Conservation (phyloP, 2,888 invertebrate genomes). For the Anoplius nigerrimus region DNA sequence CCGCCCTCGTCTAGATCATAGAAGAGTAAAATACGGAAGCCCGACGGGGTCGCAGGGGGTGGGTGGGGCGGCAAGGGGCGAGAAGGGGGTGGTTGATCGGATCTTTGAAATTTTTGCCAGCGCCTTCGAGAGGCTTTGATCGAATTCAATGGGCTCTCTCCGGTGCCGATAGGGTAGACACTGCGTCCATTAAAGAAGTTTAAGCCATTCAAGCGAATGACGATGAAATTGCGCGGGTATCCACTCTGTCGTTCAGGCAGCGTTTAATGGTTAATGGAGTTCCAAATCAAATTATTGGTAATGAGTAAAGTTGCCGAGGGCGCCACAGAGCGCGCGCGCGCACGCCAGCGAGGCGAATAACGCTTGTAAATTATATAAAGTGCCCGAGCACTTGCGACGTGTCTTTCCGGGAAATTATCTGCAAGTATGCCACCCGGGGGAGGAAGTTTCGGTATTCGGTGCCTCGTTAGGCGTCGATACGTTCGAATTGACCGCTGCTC, state of each 20-base stretch:
- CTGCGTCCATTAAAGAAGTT: conserved; percentile 59
- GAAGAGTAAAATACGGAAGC: not conserved
- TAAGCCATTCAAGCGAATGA: conserved; percentile 62
- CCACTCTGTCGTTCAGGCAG: conserved; percentile 64
- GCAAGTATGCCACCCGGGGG: conserved; percentile 42
- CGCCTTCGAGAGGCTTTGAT: conserved; percentile 29
- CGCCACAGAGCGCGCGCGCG: conserved; percentile 59
- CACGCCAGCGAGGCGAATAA: conserved; percentile 61
- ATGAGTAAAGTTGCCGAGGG: conserved; percentile 69
- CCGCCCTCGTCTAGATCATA: not conserved
- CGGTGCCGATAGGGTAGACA: conserved; percentile 40
- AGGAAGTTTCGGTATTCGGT: conserved; percentile 29
- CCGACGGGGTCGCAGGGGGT: too few species aligned
- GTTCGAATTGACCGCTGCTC: too few species aligned
- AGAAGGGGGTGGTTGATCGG: conserved; percentile 4
- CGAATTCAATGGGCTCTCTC: conserved; percentile 30
- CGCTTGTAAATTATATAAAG: conserved; percentile 59
- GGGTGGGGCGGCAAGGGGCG: too few species aligned
- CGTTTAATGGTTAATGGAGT: conserved; percentile 71
- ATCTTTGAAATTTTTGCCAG: conserved; percentile 19
- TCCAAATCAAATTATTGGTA: conserved; percentile 71
- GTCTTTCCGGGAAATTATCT: conserved; percentile 55
- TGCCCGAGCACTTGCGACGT: conserved; percentile 50
- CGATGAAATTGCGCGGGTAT: conserved; percentile 62
- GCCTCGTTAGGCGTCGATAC: not conserved